Base-by-base conservation (phyloP, 2,797 vertebrate species). In the Coccyzus lansbergi region DNA sequence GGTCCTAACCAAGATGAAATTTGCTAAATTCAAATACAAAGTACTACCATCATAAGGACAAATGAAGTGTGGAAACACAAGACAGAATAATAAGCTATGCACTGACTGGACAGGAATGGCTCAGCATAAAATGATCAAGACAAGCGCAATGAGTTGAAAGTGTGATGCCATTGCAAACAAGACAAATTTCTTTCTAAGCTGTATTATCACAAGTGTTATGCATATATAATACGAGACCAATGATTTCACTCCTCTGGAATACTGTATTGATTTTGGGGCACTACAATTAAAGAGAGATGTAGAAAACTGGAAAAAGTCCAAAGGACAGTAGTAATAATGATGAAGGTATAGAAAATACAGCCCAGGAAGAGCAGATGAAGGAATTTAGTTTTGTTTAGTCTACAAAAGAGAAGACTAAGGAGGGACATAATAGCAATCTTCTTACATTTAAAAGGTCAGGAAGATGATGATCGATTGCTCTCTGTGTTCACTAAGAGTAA, bases 381-480 rank as follows among this genome's bases (percentile, higher is more conserved):
- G 92, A 94, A 94, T 85, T 22, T 56, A 90, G 81, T 88, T 93
- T 96, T 96, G 95, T 96, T 96, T 96, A 96, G 96, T 96, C 95
- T 96, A 89, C 68, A 67, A 51, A 92, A 93, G 24, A 82, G 49
- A 95, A 93, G 75, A 88, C 78, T 88, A 88, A 85, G 89, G 62
- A 83, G 81, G 88, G 49, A 83, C 2, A 8, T 83, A 90, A 96
- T 64, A 83, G 64, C 60, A 77, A 83, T 93, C 78, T 90, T 92
- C 59, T 86, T 49, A 64, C 49, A 64, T 96, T 48, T 80, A 80
- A 86, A 83, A 92, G 88, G 81, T 82, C 83, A 82, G 62, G 63
- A 70, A 63, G 33, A 94, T 85, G 58, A 74, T 78, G 92, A 94
- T 77, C n/a, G 0, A 85, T 92, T 90, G 56, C 40, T 95, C 63